phyloP scores from a whole-genome alignment of 2,113 vertebrate genomes.

The Atlantisia rogersi region DNA sequence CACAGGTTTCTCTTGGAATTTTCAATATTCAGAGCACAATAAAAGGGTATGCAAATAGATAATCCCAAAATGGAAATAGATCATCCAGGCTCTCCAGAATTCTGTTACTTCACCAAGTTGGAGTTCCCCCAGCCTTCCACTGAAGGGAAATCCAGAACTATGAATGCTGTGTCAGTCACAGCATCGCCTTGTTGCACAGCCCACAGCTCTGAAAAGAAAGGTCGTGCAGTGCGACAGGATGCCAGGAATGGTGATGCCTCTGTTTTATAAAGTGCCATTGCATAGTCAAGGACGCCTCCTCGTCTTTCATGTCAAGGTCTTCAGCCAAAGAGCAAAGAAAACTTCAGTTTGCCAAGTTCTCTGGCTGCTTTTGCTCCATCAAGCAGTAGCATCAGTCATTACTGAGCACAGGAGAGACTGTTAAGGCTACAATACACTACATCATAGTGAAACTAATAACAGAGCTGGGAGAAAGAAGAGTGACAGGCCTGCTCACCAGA shows the following conservation, averaged over 20 bases:
- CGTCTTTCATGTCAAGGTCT: constrained; percentile 38
- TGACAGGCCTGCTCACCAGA: not conserved
- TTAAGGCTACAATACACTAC: not conserved
- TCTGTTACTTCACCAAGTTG: not conserved
- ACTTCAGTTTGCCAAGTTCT: not conserved
- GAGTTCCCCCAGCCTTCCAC: not conserved
- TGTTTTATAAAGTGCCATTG: not conserved
- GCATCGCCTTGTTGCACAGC: not conserved
- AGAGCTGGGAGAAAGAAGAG: not conserved
- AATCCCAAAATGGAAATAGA: not conserved
- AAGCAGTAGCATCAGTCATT: not conserved
- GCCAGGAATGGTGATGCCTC: not conserved
- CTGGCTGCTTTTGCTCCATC: not conserved
- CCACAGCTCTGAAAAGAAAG: not conserved
- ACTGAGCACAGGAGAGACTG: not conserved
- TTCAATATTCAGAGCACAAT: constrained; percentile 70
- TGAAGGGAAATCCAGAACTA: not conserved
- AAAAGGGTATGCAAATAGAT: constrained; percentile 70
- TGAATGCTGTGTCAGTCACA: not conserved
- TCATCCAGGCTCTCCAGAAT: not conserved
- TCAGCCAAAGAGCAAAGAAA: constrained; percentile 13
- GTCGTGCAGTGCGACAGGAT: not conserved
- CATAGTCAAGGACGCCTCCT: not conserved
- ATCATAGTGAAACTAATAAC: not conserved
- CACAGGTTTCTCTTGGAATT: constrained; percentile 28